Base-by-base conservation (phyloP, 2,113 vertebrate species). In the Axis porcinus region DNA sequence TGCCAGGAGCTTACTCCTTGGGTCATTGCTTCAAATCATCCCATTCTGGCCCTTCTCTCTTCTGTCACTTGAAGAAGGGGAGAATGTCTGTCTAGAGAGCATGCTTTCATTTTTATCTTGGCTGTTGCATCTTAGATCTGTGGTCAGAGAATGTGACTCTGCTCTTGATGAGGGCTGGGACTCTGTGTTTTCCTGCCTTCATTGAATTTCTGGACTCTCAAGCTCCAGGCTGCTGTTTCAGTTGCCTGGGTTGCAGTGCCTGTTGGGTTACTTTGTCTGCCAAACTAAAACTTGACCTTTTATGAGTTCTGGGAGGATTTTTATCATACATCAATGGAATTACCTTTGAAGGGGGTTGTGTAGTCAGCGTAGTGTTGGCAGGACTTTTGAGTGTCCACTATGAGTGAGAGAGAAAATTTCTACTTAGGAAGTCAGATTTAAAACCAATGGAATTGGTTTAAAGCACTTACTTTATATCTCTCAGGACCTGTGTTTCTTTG, bases 231-330 rank as follows among this genome's bases (percentile, higher is more conserved):
- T 90, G 96, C 85, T 91, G 84, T 88, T 88, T 93, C 62, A 40
- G 55, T 84, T 81, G 36, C n/a, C 54, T 27, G 84, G 93, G 91
- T 95, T 95, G 98, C 93, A 84, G 23, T 97, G 97, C 97, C 96
- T 97, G 97, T 98, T 96, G n/a, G 98, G 79, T 97, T 97, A 98
- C 97, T 98, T 98, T 98, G 97, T 64, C 79, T 98, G 98, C 97
- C 98, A 98, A 96, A 95, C 91, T 87, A 98, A 97, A 98, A 97
- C 97, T 98, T 98, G 98, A 98, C 54, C 45, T 96, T 98, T 98
- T 97, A 90, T 92, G 98, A 98, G 98, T 83, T 97, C 55, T 97
- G 2, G 76, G 98, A 97, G 95, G 85, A 89, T 98, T 54, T 92
- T n/a, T 92, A 97, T 93, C n/a, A 55, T 27, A 5, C 86, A 14